These are phyloP conservation scores for Macropus fuliginosus DNA, from an alignment of 2,797 vertebrate genomes.

Conservation along the genomic window DNA sequence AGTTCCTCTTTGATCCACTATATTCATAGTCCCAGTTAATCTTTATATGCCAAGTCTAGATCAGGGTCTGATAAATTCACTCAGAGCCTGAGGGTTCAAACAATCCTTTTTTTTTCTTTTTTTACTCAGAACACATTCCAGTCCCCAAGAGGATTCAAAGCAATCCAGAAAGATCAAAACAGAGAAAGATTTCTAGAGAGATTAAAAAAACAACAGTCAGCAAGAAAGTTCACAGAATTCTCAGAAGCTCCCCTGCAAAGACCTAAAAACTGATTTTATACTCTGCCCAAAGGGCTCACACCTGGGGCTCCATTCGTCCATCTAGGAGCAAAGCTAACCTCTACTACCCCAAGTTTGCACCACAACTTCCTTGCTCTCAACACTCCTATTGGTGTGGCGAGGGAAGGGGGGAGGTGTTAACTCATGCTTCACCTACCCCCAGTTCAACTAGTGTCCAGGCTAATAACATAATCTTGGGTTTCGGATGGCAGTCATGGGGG, in stretches of 20 bases:
- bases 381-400: not conserved
- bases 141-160: not conserved
- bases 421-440: not conserved
- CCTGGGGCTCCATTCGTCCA: not conserved
- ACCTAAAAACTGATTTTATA: not conserved
- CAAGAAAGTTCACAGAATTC: not conserved
- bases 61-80: not conserved
- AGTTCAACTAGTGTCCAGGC: not conserved
- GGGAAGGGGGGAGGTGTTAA: not conserved
- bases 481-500: not conserved
- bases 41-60: not conserved
- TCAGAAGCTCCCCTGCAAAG: not conserved
- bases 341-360: not conserved
- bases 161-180: not conserved
- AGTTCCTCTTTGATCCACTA: not conserved
- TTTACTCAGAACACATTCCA: not conserved
- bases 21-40: not conserved
- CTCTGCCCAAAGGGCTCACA: not conserved
- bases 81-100: not conserved
- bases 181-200: not conserved
- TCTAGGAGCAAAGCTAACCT: not conserved
- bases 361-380: not conserved
- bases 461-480: not conserved
- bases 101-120: not conserved
- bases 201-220: not conserved